Percentiles rank a stretch among this genome's conserved stretches.
These are phyloP conservation scores for Julus scandinavius DNA, from an alignment of 2,888 invertebrate species.

Conservation along the genomic window DNA sequence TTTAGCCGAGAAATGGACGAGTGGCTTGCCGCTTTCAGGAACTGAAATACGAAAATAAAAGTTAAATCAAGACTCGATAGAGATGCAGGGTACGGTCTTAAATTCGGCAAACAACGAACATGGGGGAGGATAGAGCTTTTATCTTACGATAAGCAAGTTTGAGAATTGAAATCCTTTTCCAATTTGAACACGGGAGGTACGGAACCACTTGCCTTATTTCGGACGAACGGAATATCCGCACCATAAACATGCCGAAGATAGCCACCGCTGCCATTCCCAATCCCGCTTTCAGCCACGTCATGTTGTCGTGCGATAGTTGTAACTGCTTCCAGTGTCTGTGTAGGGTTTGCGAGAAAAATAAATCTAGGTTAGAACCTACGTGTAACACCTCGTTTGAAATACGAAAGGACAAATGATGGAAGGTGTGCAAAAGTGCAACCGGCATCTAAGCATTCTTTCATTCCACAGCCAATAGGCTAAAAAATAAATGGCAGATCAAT, in stretches of 20 bases:
- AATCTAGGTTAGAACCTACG: background rate
- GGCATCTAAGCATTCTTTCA: background rate
- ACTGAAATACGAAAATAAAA: background rate
- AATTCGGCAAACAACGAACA: background rate
- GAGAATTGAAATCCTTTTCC: no score
- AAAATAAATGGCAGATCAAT: background rate
- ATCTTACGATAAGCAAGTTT: background rate
- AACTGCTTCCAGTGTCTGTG: constrained; percentile 60
- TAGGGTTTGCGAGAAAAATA: background rate
- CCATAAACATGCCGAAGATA: constrained; percentile 59
- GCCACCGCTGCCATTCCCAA: constrained; percentile 60
- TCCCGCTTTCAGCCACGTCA: constrained; percentile 60
- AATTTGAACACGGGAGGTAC: background rate
- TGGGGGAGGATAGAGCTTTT: background rate
- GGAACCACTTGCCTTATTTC: constrained; percentile 46
- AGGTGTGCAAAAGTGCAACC: background rate
- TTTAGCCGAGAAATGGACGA: background rate
- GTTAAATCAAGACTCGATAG: no score
- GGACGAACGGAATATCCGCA: constrained; percentile 58
- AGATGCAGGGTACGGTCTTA: no score
- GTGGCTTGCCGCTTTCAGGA: background rate
- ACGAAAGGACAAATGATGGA: background rate
- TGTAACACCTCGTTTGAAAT: background rate
- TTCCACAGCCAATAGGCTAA: background rate
- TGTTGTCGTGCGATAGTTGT: constrained; percentile 59